Percentiles rank a stretch among this genome's conserved stretches.
Evolutionary conservation across 2,113 vertebrate genomes (phyloP).

Genomic region (Corythornis vintsioides): DNA sequence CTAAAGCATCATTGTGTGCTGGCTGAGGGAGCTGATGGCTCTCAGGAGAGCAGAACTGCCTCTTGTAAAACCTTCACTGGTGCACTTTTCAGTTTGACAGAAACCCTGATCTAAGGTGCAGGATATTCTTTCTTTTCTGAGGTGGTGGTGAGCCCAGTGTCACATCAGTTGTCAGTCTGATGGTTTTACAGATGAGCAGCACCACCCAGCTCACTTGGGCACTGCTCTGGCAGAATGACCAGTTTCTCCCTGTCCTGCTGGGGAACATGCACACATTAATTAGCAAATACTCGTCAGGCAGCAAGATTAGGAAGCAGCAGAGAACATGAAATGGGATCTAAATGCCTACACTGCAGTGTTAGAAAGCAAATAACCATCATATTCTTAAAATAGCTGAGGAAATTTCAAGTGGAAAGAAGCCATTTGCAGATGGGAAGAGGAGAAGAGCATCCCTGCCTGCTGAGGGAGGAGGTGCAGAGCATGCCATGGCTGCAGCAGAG

Average conservation of each 20-base stretch:
- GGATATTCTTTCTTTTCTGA: background rate
- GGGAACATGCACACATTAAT: slow-evolving; percentile 15
- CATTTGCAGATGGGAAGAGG: slow-evolving; percentile 31
- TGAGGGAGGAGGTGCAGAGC: background rate
- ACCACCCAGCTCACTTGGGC: background rate
- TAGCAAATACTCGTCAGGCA: slow-evolving; percentile 45
- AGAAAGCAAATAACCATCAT: slow-evolving; percentile 58
- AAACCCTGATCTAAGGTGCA: background rate
- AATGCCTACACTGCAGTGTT: slow-evolving; percentile 20
- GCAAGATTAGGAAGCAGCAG: slow-evolving; percentile 61
- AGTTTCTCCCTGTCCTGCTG: background rate
- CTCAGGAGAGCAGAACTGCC: background rate
- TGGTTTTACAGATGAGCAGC: background rate
- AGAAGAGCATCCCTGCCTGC: slow-evolving; percentile 4
- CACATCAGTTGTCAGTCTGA: background rate
- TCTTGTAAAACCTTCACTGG: background rate
- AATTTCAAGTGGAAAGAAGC: slow-evolving; percentile 40
- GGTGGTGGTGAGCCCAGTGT: background rate
- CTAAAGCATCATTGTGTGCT: background rate
- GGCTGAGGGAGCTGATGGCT: background rate
- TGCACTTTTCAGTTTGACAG: background rate
- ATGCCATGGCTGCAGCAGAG: background rate
- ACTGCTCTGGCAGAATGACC: slow-evolving; percentile 7
- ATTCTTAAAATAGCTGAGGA: slow-evolving; percentile 49
- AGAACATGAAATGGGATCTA: slow-evolving; percentile 46